Conservation (phyloP, 2,797 vertebrate species). For the Eutrigla gurnardus region DNA sequence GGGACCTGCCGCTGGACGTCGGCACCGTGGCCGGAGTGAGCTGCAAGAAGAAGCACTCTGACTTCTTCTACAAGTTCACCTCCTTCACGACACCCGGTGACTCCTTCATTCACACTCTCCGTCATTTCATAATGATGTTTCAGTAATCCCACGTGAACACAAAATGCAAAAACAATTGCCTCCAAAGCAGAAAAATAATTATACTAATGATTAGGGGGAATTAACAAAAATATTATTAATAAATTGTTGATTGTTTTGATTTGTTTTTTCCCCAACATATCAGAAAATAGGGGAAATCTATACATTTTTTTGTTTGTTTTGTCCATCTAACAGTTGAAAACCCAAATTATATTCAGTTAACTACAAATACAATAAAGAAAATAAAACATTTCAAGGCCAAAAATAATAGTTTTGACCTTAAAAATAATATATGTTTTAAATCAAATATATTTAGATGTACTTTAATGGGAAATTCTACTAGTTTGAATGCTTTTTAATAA, state of each 20-base stretch:
- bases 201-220: not conserved
- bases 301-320: not conserved
- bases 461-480: not conserved
- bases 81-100: constrained; percentile 85
- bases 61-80: constrained; percentile 87
- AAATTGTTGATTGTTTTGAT: not conserved
- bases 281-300: not conserved
- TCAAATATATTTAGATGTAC: not conserved
- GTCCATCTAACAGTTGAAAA: not conserved
- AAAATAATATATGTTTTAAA: not conserved
- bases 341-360: not conserved
- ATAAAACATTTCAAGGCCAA: too few relatives aligned
- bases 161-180: not conserved
- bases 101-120: not conserved
- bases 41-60: constrained; percentile 84
- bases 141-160: not conserved
- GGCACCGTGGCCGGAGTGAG: constrained; percentile 82
- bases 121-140: not conserved
- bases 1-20: constrained; percentile 80
- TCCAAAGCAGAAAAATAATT: not conserved
- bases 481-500: not conserved
- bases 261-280: not conserved
- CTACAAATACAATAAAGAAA: not conserved
- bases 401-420: not conserved
- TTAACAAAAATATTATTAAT: too few relatives aligned